These are phyloP conservation scores for Cliona cf. orientalis DNA, from an alignment of 37 sponge, comb jelly and placozoan species.

Conservation along the genomic window DNA sequence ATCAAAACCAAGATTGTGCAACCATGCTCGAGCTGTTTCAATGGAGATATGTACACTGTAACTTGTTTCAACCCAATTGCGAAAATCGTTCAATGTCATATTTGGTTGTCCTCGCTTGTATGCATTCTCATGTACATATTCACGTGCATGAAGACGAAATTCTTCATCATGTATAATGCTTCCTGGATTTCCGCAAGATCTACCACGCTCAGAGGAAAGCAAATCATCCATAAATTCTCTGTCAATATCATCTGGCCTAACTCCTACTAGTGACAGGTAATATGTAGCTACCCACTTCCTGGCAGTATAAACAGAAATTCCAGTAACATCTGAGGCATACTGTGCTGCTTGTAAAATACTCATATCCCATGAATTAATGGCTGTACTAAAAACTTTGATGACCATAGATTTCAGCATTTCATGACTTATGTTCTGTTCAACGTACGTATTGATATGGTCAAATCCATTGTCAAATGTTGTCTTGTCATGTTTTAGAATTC, in stretches of 20 bases:
- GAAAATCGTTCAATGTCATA: constrained; percentile 27
- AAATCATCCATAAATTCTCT: not conserved
- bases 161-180: constrained; percentile 8
- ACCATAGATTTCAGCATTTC: too few species aligned
- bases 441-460: too few species aligned
- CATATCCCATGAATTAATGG: too few species aligned
- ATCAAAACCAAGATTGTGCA: constrained; percentile 38
- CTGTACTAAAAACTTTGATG: too few species aligned
- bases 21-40: constrained; percentile 36
- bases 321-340: not conserved
- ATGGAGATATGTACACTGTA: not conserved
- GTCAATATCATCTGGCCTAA: not conserved
- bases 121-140: constrained; percentile 34
- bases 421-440: too few species aligned
- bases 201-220: not conserved
- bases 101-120: constrained; percentile 47
- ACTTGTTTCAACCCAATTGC: constrained; percentile 7
- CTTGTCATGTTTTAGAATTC: too few species aligned
- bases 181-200: not conserved
- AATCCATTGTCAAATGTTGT: too few species aligned
- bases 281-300: not conserved
- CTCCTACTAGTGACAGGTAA: not conserved
- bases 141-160: not conserved
- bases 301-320: not conserved
- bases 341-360: constrained; percentile 14